Evolutionary conservation across 2,797 vertebrate genomes (phyloP), one percentile per base, ranked within the genome.

Genomic region (Acanthurus leucopareius): DNA sequence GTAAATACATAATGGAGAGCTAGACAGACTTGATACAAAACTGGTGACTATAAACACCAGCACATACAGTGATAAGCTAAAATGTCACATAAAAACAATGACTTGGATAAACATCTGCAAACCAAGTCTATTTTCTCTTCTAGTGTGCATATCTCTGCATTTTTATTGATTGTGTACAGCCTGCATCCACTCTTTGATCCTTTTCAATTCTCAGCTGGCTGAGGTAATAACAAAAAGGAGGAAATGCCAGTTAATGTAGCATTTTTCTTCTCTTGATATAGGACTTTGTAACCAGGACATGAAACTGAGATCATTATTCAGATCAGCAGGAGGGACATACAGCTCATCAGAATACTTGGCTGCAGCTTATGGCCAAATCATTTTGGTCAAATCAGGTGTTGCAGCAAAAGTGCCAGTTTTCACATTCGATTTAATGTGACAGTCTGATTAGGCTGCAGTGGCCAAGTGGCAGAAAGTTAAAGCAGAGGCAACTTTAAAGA

Each of bases 251-350:
- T 40, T 38, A 16, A n/a, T 19, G 25, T 38, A n/a, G 48, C 7
- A 22, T 73, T 68, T 69, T 42, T 62, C 35, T 62, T 47, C 3
- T 15, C 57, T 60, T 45, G 51, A 73, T 60, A 64, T 40, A 3
- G 9, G 63, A 72, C 77, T 71, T 13, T 71, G 51, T 56, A 48
- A 69, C 25, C 9, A 69, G 72, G 15, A 40, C 5, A 76, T 56
- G 3, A 20, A 80, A 77, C 56, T 59, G 14, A 19, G 38, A 44
- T 73, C 48, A 69, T 66, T 73, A 84, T 83, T 13, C 38, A 64
- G 67, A 82, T 73, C 81, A 75, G 68, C 28, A 54, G 59, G 56
- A 38, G 64, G 58, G 58, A 68, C 35, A 20, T 47, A 19, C 42
- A 75, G 44, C 65, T 44, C 3, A 13, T 71, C 71, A 32, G 19